These are phyloP conservation scores for Lipophrys pholis DNA, from an alignment of 2,113 vertebrate species.

Conservation along the genomic window DNA sequence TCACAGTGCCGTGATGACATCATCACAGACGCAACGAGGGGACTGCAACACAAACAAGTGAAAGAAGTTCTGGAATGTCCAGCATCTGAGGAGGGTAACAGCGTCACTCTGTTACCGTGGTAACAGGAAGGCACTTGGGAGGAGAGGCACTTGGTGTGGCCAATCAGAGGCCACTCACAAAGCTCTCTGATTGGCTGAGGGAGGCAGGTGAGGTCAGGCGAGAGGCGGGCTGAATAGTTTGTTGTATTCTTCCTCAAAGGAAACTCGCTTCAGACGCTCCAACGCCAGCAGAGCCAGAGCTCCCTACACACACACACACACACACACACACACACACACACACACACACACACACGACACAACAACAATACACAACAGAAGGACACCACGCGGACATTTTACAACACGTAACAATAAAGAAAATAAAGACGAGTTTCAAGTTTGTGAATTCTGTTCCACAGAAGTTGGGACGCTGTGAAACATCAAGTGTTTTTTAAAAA, in stretches of 20 bases:
- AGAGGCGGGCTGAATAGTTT: constrained; percentile 86
- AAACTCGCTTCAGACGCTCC: constrained; percentile 90
- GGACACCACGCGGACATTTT: no score
- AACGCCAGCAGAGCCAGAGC: constrained; percentile 87
- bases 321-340: no score
- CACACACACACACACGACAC: no score
- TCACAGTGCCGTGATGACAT: not conserved
- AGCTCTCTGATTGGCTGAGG: no score
- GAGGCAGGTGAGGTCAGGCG: constrained; percentile 59
- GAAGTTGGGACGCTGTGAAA: no score
- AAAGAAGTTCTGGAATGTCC: not conserved
- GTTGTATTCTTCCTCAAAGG: constrained; percentile 96
- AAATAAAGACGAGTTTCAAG: no score
- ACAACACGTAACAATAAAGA: no score
- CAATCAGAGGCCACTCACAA: no score
- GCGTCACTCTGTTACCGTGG: not conserved
- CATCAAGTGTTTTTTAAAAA: no score
- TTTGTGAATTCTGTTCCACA: not conserved
- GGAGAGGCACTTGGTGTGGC: not conserved
- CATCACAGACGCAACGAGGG: not conserved
- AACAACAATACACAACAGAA: no score
- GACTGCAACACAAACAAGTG: not conserved
- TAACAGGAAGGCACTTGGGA: constrained; percentile 8
- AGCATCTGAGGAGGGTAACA: not conserved
- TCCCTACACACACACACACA: constrained; percentile 78